Conservation (phyloP, 1,140 invertebrate genomes). For the Phymorhynchus buccinoides region DNA sequence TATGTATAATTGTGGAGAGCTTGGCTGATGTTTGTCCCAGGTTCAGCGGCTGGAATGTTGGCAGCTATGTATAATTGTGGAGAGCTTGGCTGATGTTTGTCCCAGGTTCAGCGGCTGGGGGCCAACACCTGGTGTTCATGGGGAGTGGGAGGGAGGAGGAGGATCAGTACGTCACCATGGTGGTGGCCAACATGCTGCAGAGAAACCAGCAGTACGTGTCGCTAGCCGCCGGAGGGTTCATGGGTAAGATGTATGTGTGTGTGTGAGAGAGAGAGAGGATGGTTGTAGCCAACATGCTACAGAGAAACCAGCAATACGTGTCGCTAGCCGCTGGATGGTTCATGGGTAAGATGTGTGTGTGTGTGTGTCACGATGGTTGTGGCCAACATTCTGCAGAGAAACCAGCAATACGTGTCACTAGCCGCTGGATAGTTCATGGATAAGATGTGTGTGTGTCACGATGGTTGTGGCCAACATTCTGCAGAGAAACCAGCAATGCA, state of each 20-base stretch:
- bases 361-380: conserved; percentile 74
- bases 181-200: conserved; percentile 96
- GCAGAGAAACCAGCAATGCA: conserved; percentile 92
- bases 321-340: conserved; percentile 77
- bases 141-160: conserved; percentile 96
- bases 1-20: too few species aligned
- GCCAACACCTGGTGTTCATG: conserved; percentile 97
- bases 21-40: too few species aligned
- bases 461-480: conserved; percentile 91
- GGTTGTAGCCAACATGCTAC: conserved; percentile 97
- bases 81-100: too few species aligned
- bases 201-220: conserved; percentile 94
- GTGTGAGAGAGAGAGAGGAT: too few species aligned
- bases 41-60: too few species aligned
- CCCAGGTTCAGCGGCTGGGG: conserved; percentile 87
- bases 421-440: conserved; percentile 92
- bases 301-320: conserved; percentile 93
- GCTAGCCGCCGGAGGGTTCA: conserved; percentile 92
- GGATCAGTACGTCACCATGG: conserved; percentile 98
- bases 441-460: conserved; percentile 54
- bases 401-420: conserved; percentile 92
- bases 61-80: too few species aligned
- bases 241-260: conserved; percentile 76
- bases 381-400: conserved; percentile 95
- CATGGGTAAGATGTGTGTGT: background rate